Conservation (phyloP, 37 sponge, comb jelly and placozoan species). For the Aplysina aerophoba region DNA sequence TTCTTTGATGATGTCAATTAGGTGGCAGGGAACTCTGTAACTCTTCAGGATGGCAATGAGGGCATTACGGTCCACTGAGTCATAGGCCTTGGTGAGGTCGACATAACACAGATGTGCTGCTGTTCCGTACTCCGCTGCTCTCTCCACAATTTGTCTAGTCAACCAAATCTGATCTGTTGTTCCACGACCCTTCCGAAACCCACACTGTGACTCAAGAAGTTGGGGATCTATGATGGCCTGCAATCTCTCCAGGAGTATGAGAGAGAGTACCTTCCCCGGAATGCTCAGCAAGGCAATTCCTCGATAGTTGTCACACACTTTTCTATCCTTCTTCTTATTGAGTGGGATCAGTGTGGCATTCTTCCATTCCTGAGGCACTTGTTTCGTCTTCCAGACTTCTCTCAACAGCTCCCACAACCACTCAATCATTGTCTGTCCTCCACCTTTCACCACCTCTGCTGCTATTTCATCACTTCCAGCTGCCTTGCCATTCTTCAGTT, state of each 20-base stretch:
- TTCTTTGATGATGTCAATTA: constrained; percentile 23
- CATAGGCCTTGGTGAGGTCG: constrained; percentile 23
- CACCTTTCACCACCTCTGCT: constrained; percentile 6
- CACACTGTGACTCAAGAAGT: constrained; percentile 24
- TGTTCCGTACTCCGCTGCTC: constrained; percentile 1
- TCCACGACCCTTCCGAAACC: constrained; percentile 10
- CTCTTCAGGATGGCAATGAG: constrained; percentile 23
- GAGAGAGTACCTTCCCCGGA: constrained; percentile 23
- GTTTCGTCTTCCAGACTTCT: constrained; percentile 19
- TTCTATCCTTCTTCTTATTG: constrained; percentile 23
- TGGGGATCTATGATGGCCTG: constrained; percentile 10
- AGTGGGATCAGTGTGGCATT: constrained; percentile 24
- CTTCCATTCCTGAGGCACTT: neutral
- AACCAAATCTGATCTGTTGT: constrained; percentile 23
- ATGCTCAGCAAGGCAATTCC: constrained; percentile 18
- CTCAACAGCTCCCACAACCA: constrained; percentile 21
- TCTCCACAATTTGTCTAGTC: constrained; percentile 9
- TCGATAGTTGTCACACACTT: neutral
- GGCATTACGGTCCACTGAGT: constrained; percentile 10
- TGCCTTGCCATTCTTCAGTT: constrained; percentile 29
- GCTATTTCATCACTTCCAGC: constrained; percentile 32
- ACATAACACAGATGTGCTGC: constrained; percentile 30
- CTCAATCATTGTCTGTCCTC: constrained; percentile 23
- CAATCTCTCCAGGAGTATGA: constrained; percentile 14
- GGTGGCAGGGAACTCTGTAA: constrained; percentile 3